Percentiles rank a stretch among this genome's conserved stretches.
phyloP scores from a whole-genome alignment of 1,140 invertebrate genomes.

The Teleogryllus occipitalis region DNA sequence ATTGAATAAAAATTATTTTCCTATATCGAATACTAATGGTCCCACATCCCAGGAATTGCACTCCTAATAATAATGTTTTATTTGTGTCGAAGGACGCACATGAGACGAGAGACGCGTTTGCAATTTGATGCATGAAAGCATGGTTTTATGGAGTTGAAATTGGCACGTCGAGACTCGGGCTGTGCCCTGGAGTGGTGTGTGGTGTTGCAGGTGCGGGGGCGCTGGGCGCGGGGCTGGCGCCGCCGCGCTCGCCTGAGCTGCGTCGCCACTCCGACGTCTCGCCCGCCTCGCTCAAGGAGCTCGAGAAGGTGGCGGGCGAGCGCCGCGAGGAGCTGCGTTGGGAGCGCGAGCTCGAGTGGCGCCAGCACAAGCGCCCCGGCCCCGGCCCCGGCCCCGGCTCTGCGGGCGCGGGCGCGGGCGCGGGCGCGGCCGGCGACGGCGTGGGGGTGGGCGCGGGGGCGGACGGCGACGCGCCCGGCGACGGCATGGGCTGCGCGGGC shows the following conservation, averaged over 20 bases:
- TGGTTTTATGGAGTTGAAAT: too few relatives aligned
- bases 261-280: constrained; percentile 74
- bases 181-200: too few relatives aligned
- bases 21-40: too few relatives aligned
- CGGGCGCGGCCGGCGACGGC: background rate
- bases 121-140: too few relatives aligned
- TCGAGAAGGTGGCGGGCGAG: constrained; percentile 65
- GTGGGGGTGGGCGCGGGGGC: constrained; percentile 15
- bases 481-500: too few relatives aligned
- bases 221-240: constrained; percentile 51
- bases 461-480: background rate
- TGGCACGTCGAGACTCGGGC: too few relatives aligned
- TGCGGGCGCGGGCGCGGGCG: constrained; percentile 7
- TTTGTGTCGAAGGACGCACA: too few relatives aligned
- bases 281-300: constrained; percentile 70
- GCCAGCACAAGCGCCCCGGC: constrained; percentile 34
- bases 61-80: too few relatives aligned
- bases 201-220: constrained; percentile 30
- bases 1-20: too few relatives aligned
- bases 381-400: background rate
- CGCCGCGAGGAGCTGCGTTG: constrained; percentile 40
- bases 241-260: constrained; percentile 67
- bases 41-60: too few relatives aligned
- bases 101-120: too few relatives aligned
- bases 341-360: constrained; percentile 42